Conservation (phyloP, 2,888 invertebrate species). For the Nebria salina region DNA sequence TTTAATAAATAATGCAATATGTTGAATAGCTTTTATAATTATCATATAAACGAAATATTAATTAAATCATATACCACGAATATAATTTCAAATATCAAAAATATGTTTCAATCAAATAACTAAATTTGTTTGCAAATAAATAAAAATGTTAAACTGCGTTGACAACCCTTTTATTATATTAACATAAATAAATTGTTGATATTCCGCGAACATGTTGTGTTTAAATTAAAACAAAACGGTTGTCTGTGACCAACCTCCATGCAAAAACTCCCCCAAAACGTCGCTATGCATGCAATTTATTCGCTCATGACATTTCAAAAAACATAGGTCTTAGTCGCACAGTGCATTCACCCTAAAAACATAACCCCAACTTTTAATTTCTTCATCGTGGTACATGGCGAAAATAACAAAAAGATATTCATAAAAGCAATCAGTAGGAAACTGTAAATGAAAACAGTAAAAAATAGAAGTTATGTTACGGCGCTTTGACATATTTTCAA, state of each 20-base stretch:
- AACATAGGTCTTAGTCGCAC: background rate
- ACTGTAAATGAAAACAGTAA: conserved; percentile 3
- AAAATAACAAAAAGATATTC: background rate
- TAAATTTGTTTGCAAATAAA: background rate
- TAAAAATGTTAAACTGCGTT: background rate
- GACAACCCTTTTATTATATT: background rate
- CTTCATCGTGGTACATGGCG: background rate
- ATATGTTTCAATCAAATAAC: no score
- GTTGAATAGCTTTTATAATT: no score
- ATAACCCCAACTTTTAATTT: background rate
- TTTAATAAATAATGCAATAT: no score
- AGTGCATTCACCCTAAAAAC: background rate
- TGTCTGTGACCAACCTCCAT: background rate
- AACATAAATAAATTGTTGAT: background rate
- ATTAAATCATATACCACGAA: no score
- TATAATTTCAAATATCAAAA: no score
- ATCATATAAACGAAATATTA: no score
- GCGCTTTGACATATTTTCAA: no score
- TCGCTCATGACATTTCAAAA: background rate
- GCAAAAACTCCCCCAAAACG: background rate
- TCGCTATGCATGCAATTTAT: background rate
- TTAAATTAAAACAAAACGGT: background rate
- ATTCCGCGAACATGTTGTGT: background rate
- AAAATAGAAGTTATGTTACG: background rate
- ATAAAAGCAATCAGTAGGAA: conserved; percentile 7